These are phyloP conservation scores for Scleropages formosus DNA, from an alignment of 2,797 vertebrate genomes.

Conservation along the genomic window DNA sequence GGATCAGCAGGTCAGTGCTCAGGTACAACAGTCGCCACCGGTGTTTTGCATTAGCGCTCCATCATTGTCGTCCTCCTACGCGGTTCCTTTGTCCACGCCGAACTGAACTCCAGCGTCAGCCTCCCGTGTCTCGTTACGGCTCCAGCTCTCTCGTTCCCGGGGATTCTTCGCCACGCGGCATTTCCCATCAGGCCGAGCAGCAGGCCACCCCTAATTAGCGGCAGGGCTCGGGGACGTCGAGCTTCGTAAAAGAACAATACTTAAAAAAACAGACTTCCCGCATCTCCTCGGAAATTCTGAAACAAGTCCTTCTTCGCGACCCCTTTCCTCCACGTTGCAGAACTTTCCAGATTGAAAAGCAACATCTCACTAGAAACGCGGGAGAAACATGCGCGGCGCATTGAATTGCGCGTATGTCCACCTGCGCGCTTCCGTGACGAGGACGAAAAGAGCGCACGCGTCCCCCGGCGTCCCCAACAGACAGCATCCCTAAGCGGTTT, in stretches of 20 bases:
- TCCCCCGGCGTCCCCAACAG: no score
- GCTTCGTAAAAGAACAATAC: constrained; percentile 31
- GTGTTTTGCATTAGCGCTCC: no score
- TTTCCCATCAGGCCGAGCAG: constrained; percentile 48
- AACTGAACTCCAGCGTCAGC: constrained; percentile 20
- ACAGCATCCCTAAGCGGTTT: no score
- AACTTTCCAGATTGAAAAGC: constrained; percentile 1
- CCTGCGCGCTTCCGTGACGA: background rate
- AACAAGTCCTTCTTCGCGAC: constrained; percentile 9
- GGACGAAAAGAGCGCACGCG: background rate
- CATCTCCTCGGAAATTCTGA: constrained; percentile 31
- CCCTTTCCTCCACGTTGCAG: background rate
- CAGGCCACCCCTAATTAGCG: constrained; percentile 46
- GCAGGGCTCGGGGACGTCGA: constrained; percentile 36
- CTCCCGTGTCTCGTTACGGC: constrained; percentile 39
- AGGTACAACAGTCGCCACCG: no score
- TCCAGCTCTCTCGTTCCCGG: constrained; percentile 34
- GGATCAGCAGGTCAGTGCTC: no score
- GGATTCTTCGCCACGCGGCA: constrained; percentile 37
- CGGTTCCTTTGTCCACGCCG: constrained; percentile 18
- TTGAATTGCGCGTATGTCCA: constrained; percentile 5
- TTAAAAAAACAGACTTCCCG: constrained; percentile 19
- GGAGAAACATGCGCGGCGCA: background rate
- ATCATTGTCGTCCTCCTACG: no score
- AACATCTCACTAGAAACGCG: background rate